Conservation (phyloP, 2,888 invertebrate genomes). For the Scaptodrosophila latifasciaeformis region DNA sequence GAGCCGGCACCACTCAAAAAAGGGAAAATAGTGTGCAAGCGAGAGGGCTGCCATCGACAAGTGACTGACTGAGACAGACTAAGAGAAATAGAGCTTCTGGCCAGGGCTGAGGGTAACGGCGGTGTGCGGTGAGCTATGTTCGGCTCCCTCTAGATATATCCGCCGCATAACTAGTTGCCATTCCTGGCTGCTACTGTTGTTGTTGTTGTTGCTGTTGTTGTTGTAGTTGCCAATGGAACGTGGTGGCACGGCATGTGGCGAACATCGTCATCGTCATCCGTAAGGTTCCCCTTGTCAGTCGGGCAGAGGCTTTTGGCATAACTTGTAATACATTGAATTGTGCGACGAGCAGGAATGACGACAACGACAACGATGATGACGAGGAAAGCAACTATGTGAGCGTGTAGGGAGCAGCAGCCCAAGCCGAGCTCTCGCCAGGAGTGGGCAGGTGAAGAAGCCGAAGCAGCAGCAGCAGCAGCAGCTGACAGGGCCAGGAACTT, state of each 20-base stretch:
- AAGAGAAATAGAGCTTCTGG: too few relatives aligned
- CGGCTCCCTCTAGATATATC: slow-evolving; percentile 8
- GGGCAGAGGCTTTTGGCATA: slow-evolving; percentile 1
- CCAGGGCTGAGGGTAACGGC: too few relatives aligned
- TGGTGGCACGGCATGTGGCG: slow-evolving; percentile 6
- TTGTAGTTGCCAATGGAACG: not conserved
- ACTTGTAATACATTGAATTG: slow-evolving; percentile 9
- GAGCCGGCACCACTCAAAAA: not conserved
- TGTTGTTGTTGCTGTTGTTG: not conserved
- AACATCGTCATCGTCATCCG: not conserved
- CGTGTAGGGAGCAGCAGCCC: not conserved
- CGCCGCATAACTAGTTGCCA: slow-evolving; percentile 2
- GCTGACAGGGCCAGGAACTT: not conserved
- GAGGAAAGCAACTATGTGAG: not conserved
- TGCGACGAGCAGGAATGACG: not conserved
- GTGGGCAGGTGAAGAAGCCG: slow-evolving; percentile 19
- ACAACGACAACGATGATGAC: not conserved
- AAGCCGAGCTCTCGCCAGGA: slow-evolving; percentile 18
- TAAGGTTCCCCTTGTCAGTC: too few relatives aligned
- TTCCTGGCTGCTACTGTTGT: not conserved
- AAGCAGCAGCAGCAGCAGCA: not conserved
- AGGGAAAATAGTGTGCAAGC: too few relatives aligned
- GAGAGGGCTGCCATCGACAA: too few relatives aligned
- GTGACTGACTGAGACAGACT: too few relatives aligned
- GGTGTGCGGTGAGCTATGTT: too few relatives aligned